Evolutionary conservation across 2,888 invertebrate species (phyloP), one percentile per base, ranked within the genome.

Genomic region (Rhaphigaster nebulosa): DNA sequence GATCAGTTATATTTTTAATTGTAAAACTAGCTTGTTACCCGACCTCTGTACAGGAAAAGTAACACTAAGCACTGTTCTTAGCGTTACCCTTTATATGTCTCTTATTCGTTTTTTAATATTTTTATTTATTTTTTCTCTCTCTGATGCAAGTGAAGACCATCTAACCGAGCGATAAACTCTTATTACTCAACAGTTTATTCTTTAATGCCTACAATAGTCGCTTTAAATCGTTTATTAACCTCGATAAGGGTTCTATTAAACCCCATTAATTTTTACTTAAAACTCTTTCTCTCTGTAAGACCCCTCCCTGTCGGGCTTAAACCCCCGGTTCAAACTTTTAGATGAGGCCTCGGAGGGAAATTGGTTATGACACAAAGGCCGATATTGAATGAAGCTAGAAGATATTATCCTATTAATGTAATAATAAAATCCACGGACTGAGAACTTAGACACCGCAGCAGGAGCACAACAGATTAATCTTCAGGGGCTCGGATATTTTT

Each of bases 191-290:
- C 15, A 34, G 34, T 34, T 65, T 70, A 20, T 5, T 34, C 34
- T 70, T 15, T 0, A 8, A 34, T 34, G 70, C 4, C 23, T 20
- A 70, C 18, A 34, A 70, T 34, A 70, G 70, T 70, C 15, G 13
- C 29, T 34, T 20, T 70, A 70, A 70, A 34, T 70, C 38, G 70
- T 34, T 70, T 34, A 70, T 18, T 20, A 34, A 8, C 70, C 70
- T 20, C 34, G 18, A 70, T 70, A 70, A 70, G 70, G 34, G 34
- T 70, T 34, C 70, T 20, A 70, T 70, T 34, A 70, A 34, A 34
- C 18, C 20, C 34, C 70, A 34, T 70, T 70, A 70, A 34, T 70
- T 70, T 70, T 70, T 70, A 34, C 70, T 70, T 70, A 70, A 70
- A 70, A 70, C 70, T 70, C 34, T 70, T 70, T 70, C 70, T 6